Evolutionary conservation across 2,113 vertebrate species (phyloP).

Genomic region (Copsychus sechellarum): DNA sequence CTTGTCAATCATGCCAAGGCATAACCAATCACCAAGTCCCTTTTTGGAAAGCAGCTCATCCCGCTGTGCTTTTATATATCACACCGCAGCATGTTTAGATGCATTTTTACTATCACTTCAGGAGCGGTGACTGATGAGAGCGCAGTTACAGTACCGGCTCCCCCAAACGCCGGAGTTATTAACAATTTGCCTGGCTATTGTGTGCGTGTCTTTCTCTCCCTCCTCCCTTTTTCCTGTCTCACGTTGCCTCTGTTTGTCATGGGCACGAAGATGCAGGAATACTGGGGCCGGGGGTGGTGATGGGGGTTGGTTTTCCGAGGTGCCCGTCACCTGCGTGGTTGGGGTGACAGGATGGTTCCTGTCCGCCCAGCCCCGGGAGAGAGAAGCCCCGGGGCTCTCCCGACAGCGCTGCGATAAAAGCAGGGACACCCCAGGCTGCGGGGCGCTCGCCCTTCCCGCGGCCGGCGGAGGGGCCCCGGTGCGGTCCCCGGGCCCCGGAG

Average conservation of each 20-base stretch:
- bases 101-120: slow-evolving; percentile 94
- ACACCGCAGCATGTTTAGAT: slow-evolving; percentile 94
- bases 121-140: slow-evolving; percentile 92
- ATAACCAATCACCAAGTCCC: slow-evolving; percentile 93
- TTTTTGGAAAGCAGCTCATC: slow-evolving; percentile 93
- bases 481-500: background rate
- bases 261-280: slow-evolving; percentile 53
- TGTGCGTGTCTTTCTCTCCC: slow-evolving; percentile 11
- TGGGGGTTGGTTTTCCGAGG: slow-evolving; percentile 50
- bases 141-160: slow-evolving; percentile 73
- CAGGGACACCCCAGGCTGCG: slow-evolving; percentile 71
- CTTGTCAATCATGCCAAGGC: slow-evolving; percentile 92
- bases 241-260: slow-evolving; percentile 12
- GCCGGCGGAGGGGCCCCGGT: slow-evolving; percentile 57
- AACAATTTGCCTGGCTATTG: slow-evolving; percentile 61
- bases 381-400: slow-evolving; percentile 74
- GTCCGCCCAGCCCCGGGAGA: slow-evolving; percentile 69
- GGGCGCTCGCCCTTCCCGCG: slow-evolving; percentile 55
- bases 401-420: slow-evolving; percentile 68
- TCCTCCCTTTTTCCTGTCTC: slow-evolving; percentile 12
- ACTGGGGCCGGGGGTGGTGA: slow-evolving; percentile 27
- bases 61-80: slow-evolving; percentile 99
- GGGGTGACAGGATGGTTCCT: slow-evolving; percentile 67
- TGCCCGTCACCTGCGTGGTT: slow-evolving; percentile 67
- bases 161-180: slow-evolving; percentile 54